Conservation (phyloP, 2,888 invertebrate genomes). For the Macropis europaea region DNA sequence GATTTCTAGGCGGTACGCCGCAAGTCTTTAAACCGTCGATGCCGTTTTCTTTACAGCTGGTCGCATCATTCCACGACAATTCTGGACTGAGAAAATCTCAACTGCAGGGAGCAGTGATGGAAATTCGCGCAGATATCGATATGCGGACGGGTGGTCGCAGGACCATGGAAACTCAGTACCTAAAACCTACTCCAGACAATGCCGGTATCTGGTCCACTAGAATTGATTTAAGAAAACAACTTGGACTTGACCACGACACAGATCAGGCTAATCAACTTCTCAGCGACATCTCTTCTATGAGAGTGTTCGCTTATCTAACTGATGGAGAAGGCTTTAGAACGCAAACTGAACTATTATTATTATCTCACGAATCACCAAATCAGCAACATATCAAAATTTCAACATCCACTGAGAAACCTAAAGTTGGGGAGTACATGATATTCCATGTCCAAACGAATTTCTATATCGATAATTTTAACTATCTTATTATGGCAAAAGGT, state of each 20-base stretch:
- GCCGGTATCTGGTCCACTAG: slow-evolving; percentile 92
- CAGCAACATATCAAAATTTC: slow-evolving; percentile 92
- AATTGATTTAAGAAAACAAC: slow-evolving; percentile 86
- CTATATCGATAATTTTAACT: slow-evolving; percentile 93
- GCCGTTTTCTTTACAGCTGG: slow-evolving; percentile 90
- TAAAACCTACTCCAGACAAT: slow-evolving; percentile 85
- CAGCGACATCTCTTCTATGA: slow-evolving; percentile 85
- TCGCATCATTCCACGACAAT: slow-evolving; percentile 95
- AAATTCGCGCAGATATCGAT: slow-evolving; percentile 84
- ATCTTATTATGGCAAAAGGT: slow-evolving; percentile 95
- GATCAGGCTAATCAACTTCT: slow-evolving; percentile 84
- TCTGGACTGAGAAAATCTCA: slow-evolving; percentile 87
- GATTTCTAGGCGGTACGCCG: slow-evolving; percentile 93
- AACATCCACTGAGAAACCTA: slow-evolving; percentile 91
- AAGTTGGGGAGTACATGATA: slow-evolving; percentile 96
- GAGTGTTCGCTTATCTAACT: slow-evolving; percentile 85
- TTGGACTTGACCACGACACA: slow-evolving; percentile 83
- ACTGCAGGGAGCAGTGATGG: slow-evolving; percentile 84
- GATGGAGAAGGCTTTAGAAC: slow-evolving; percentile 87
- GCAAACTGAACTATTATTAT: slow-evolving; percentile 85
- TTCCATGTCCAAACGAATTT: slow-evolving; percentile 96
- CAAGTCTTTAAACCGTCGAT: slow-evolving; percentile 97
- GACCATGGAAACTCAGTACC: slow-evolving; percentile 83
- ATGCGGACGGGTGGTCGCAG: slow-evolving; percentile 84
- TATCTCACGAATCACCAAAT: slow-evolving; percentile 90